These are phyloP conservation scores for Myathropa florea DNA, from an alignment of 2,888 invertebrate genomes.

Conservation along the genomic window DNA sequence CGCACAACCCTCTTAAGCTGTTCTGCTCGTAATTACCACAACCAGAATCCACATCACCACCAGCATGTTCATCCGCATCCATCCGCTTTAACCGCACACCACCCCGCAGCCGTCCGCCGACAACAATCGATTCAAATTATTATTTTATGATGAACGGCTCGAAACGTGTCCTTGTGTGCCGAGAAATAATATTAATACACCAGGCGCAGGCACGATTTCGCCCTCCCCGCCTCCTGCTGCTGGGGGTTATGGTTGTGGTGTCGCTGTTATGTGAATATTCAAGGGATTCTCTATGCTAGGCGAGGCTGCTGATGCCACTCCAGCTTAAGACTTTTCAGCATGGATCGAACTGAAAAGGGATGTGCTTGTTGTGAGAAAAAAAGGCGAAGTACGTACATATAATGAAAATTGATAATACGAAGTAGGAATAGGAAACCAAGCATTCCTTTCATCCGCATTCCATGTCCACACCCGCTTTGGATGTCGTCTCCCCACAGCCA, in stretches of 20 bases:
- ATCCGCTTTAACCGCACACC: background rate
- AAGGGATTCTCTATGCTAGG: slow-evolving; percentile 12
- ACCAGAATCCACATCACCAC: slow-evolving; percentile 13
- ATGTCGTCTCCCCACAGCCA: background rate
- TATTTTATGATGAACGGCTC: slow-evolving; percentile 44
- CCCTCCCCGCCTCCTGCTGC: background rate
- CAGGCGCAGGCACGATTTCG: slow-evolving; percentile 15
- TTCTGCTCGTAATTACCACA: slow-evolving; percentile 45
- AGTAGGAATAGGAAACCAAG: slow-evolving; percentile 37
- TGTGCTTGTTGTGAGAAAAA: slow-evolving; percentile 31
- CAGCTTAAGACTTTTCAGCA: background rate
- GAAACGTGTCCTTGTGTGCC: slow-evolving; percentile 52
- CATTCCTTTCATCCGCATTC: slow-evolving; percentile 50
- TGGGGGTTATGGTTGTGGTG: background rate
- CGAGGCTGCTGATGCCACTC: background rate
- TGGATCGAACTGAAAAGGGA: slow-evolving; percentile 48
- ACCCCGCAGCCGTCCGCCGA: slow-evolving; percentile 4
- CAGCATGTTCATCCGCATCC: slow-evolving; percentile 33
- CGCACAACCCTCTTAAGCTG: background rate
- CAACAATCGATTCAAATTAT: slow-evolving; percentile 57
- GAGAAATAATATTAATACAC: slow-evolving; percentile 55
- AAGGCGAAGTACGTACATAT: slow-evolving; percentile 5
- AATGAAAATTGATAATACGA: slow-evolving; percentile 52
- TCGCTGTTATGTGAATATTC: slow-evolving; percentile 16
- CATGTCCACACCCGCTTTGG: background rate